Conservation (phyloP, 2,113 vertebrate genomes). For the Coryphaenoides rupestris region DNA sequence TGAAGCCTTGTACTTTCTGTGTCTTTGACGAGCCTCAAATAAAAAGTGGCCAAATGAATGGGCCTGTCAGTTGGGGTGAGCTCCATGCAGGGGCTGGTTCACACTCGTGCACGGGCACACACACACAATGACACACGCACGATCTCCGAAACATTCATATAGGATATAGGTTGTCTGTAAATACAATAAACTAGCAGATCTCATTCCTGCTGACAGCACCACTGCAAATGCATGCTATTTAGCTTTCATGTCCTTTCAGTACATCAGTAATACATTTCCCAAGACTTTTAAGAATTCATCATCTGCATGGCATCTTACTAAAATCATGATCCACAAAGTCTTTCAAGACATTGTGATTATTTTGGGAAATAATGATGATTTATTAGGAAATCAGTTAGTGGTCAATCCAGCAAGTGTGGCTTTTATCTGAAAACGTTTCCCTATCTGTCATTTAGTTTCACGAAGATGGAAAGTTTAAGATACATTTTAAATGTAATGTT, state of each 20-base stretch:
- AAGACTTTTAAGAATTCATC: too few species aligned
- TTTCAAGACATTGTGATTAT: too few species aligned
- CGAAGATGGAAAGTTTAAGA: too few species aligned
- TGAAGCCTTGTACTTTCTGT: constrained; percentile 67
- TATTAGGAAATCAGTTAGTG: too few species aligned
- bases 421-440: too few species aligned
- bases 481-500: too few species aligned
- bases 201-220: constrained; percentile 22
- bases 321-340: too few species aligned
- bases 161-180: too few species aligned
- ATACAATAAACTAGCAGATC: constrained; percentile 18
- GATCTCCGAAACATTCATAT: background rate
- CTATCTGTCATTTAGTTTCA: too few species aligned
- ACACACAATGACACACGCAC: constrained; percentile 10
- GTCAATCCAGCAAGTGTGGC: too few species aligned
- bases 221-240: constrained; percentile 15
- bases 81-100: constrained; percentile 31
- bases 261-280: background rate
- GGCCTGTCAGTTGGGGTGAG: constrained; percentile 67
- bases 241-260: background rate
- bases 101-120: constrained; percentile 1
- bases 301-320: too few species aligned
- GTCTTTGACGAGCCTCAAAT: constrained; percentile 71
- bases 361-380: too few species aligned
- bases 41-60: constrained; percentile 68